A percentile compares a stretch with the other conserved stretches of the same genome.
Conservation (phyloP, 2,888 invertebrate species). For the Pyrrhosoma nymphula region DNA sequence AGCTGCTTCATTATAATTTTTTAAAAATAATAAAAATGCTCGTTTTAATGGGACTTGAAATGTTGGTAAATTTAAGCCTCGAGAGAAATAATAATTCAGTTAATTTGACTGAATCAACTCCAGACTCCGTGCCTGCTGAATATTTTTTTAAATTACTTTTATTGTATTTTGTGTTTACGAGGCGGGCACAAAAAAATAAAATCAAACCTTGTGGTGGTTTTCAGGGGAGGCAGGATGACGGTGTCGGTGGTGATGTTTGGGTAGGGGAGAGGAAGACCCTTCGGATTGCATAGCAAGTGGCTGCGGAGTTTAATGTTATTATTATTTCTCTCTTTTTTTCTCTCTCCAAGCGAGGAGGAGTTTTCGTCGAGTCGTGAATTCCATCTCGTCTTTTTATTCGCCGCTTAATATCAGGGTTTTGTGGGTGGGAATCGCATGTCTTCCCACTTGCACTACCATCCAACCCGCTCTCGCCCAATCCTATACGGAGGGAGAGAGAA, state of each 20-base stretch:
- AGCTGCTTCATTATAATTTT: constrained; percentile 38
- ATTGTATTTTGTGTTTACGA: not conserved
- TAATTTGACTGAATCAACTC: constrained; percentile 62
- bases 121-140: constrained; percentile 22
- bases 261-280: not conserved
- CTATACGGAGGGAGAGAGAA: not conserved
- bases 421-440: not conserved
- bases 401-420: not conserved
- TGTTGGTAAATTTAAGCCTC: constrained; percentile 29
- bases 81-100: constrained; percentile 53
- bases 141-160: not conserved
- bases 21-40: not conserved
- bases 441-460: not conserved
- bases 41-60: constrained; percentile 35
- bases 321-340: not conserved
- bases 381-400: not conserved
- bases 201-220: not conserved
- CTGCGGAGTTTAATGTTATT: not conserved
- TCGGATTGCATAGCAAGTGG: constrained; percentile 11
- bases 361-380: constrained; percentile 20
- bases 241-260: not conserved
- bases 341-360: not conserved
- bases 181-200: not conserved
- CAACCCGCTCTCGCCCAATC: not conserved
- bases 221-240: not conserved